A percentile compares a stretch with the other conserved stretches of the same genome.
Evolutionary conservation across 2,888 invertebrate genomes (phyloP).

Genomic region (Megalurothrips usitatus): DNA sequence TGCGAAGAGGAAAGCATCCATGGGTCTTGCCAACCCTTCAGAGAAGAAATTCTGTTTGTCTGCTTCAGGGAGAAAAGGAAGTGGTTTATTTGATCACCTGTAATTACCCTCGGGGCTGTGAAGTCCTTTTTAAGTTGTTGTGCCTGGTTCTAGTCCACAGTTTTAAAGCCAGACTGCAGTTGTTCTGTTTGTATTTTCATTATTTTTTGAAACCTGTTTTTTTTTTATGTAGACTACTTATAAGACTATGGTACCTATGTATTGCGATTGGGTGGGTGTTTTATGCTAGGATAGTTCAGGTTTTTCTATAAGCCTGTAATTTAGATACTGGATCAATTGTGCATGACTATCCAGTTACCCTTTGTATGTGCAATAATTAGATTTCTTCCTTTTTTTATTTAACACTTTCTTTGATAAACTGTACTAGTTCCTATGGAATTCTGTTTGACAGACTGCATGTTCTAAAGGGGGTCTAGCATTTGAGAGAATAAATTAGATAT

Average conservation of each 20-base stretch:
- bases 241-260: neutral
- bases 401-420: no score
- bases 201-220: neutral
- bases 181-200: neutral
- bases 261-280: no score
- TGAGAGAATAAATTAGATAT: no score
- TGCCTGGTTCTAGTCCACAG: neutral
- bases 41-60: neutral
- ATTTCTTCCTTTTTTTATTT: no score
- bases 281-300: no score
- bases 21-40: neutral
- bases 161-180: neutral
- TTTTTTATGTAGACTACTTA: neutral
- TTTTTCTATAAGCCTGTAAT: no score
- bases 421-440: no score
- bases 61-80: neutral
- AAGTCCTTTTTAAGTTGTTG: neutral
- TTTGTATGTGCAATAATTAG: neutral
- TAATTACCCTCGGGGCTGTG: neutral
- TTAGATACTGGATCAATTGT: neutral
- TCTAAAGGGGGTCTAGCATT: no score
- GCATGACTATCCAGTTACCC: neutral
- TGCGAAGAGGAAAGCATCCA: neutral
- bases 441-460: no score
- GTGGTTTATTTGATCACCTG: constrained; percentile 6